Conservation (phyloP, 2,113 vertebrate genomes). For the Tragelaphus scriptus region DNA sequence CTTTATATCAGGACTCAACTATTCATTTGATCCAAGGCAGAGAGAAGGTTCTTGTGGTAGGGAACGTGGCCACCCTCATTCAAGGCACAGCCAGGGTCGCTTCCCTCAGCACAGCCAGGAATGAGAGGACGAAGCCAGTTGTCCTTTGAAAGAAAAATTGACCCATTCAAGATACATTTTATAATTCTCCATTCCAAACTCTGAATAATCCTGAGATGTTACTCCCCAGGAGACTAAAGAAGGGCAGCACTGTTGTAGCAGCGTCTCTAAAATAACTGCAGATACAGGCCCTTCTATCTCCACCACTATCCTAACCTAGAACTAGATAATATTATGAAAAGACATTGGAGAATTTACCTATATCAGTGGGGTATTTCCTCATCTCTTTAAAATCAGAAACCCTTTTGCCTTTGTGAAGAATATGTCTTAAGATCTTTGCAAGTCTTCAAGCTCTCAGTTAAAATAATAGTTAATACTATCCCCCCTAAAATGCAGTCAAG, state of each 20-base stretch:
- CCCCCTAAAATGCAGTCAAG: not conserved
- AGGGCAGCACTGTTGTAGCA: not conserved
- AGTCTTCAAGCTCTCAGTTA: not conserved
- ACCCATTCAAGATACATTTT: not conserved
- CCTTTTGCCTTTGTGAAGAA: not conserved
- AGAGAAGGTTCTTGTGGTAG: not conserved
- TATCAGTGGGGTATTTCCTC: rapidly evolving
- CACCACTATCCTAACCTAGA: not conserved
- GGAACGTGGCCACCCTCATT: not conserved
- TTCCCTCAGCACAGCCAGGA: not conserved
- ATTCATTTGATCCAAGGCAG: not conserved
- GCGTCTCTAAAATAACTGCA: not conserved
- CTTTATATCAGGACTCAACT: too few species aligned
- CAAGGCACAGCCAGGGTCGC: not conserved
- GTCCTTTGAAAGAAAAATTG: not conserved
- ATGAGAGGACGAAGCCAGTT: not conserved
- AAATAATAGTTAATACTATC: not conserved
- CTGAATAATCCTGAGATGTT: not conserved
- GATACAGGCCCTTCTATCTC: not conserved
- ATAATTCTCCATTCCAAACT: not conserved
- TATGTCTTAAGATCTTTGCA: not conserved
- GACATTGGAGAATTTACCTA: not conserved
- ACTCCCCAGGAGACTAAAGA: not conserved
- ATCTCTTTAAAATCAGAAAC: not conserved
- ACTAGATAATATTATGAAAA: not conserved